Evolutionary conservation across 2,888 invertebrate species (phyloP), one percentile per base, ranked within the genome.

Genomic region (Chironomus riparius): DNA sequence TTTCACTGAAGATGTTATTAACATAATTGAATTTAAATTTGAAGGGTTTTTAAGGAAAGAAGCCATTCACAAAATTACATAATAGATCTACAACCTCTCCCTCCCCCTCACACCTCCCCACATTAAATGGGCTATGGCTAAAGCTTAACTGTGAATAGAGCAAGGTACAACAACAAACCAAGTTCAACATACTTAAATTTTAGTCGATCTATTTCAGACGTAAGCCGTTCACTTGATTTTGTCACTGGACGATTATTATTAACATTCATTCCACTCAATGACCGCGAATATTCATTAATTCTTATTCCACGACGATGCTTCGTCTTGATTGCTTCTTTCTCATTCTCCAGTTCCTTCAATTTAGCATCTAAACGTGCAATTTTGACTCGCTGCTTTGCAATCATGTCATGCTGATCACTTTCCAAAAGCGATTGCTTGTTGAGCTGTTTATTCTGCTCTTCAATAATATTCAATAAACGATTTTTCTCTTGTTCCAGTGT

Each of bases 321-420:
- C 2, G 12, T 50, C 28, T 47, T 70, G 13, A 28, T 12, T 5
- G 47, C 62, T 62, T 70, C 61, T 61, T 77, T 70, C 15, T 70
- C 75, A 56, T 18, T 56, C 18, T 75, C 70, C 7, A 47, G 22
- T 38, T 75, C 70, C 47, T 83, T 81, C 21, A 82, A 78, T 78
- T 81, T 83, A 0, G 79, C 79, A 68, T 84, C 84, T 47, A 82
- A 47, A 2, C 82, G 81, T n/a, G 79, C 77, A 47, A 81, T 80
- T 76, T 82, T 81, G 2, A 80, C 78, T 78, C 82, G 83, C 3
- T 82, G 80, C 56, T 83, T 83, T 0, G 79, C 74, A 0, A 80
- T 75, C 72, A 80, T 80, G 7, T 83, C 83, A 2, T 77, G 77
- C 0, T 81, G 77, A 6, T 76, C 71, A 5, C 80, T 80, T 7